Conservation (phyloP, 1,140 invertebrate species). For the Colletes gigas region DNA sequence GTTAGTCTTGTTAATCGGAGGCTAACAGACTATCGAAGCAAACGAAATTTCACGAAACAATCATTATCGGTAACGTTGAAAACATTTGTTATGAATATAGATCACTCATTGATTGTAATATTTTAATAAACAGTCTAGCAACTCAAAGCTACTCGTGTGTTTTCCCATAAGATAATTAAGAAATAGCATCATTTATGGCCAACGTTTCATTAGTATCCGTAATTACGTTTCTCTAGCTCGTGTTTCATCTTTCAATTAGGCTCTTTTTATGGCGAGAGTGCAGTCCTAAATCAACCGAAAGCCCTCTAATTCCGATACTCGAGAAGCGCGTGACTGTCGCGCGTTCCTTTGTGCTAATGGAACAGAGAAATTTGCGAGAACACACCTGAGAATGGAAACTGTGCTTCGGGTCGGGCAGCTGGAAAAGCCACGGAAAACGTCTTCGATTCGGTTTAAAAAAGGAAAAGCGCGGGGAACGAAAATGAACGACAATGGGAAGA, state of each 20-base stretch:
- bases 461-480: neutral
- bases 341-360: conserved; percentile 53
- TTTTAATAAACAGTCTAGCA: no score
- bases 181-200: neutral
- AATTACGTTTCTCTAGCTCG: neutral
- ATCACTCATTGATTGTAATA: no score
- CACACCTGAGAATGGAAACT: conserved; percentile 15
- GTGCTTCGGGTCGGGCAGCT: neutral
- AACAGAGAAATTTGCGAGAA: conserved; percentile 45
- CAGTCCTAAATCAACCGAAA: conserved; percentile 5
- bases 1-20: no score
- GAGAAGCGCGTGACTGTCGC: neutral
- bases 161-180: no score
- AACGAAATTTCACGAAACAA: no score
- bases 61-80: no score
- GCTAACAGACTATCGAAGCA: no score
- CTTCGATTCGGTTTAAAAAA: neutral
- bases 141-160: no score
- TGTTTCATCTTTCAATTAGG: conserved; percentile 25
- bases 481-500: no score
- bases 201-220: conserved; percentile 15
- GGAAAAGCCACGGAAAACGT: conserved; percentile 6
- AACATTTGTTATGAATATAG: no score
- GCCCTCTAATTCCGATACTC: conserved; percentile 28
- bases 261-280: conserved; percentile 10